Percentiles rank a stretch among this genome's conserved stretches.
These are phyloP conservation scores for Sigmodon hispidus DNA, from an alignment of 2,113 vertebrate species.

Conservation along the genomic window DNA sequence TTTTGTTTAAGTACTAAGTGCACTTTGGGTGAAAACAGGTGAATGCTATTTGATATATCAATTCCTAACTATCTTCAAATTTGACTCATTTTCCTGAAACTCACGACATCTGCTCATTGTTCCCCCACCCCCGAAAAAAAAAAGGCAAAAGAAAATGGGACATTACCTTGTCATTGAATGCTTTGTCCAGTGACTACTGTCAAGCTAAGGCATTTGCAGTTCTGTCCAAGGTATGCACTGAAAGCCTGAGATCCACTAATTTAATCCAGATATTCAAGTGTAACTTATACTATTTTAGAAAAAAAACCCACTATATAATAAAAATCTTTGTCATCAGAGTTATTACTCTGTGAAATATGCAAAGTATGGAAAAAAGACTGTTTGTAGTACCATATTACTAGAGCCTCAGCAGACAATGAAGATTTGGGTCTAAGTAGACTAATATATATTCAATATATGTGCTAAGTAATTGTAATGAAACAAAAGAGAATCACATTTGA, in stretches of 20 bases:
- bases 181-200: constrained; percentile 44
- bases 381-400: neutral
- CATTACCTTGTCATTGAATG: constrained; percentile 30
- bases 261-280: constrained; percentile 22
- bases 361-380: neutral
- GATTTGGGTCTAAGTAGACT: neutral
- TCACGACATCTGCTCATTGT: neutral
- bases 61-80: neutral
- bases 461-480: neutral
- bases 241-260: neutral
- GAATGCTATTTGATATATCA: neutral
- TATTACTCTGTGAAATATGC: constrained; percentile 7
- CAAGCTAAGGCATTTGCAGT: constrained; percentile 47
- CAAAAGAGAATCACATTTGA: neutral
- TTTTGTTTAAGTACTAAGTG: neutral
- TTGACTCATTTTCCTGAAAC: neutral
- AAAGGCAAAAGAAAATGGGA: constrained; percentile 43
- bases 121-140: constrained; percentile 9
- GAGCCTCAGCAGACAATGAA: neutral
- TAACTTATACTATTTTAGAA: neutral
- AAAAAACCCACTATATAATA: neutral
- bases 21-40: neutral
- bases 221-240: neutral
- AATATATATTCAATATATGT: neutral
- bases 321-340: constrained; percentile 5